Base-by-base conservation (phyloP, 1,140 invertebrate genomes). In the Trichonephila inaurata region DNA sequence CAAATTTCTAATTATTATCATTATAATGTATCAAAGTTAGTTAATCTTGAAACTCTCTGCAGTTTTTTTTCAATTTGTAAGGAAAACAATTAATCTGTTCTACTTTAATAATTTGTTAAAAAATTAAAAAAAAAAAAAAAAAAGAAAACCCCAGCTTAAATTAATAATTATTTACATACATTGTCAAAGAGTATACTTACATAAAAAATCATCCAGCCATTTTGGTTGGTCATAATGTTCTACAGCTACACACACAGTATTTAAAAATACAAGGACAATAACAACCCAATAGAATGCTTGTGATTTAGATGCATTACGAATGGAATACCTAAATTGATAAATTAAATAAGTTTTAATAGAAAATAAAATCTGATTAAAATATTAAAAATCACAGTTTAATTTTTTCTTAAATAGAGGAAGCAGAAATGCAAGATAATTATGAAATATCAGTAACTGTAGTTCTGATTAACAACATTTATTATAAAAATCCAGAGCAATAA, bases 211-310 rank as follows among this genome's bases (percentile, higher is more conserved):
- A 94, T 98, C 98, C 94, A 99, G 97, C 97, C 98, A 99, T 94
- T 97, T 95, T 51, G 99, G 99, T 97, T 99, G 99, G 93, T 97
- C 97, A 96, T 99, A 99, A 96, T 99, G 99, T 96, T 99, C 99
- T 66, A 99, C 98, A 88, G 99, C 99, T 93, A 99, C 99, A 96
- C 99, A 99, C 95, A 98, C 97, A 94, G 99, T 99, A 96, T 99
- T 99, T 96, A 99, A 98, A 96, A 99, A 99, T 95, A 99, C 99
- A 95, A 99, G 97, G 92, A 99, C 97, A 95, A 99, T 99, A 95
- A 99, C 99, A 96, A 98, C 98, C 99, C 99, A 99, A 96, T 99
- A 99, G 96, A 99, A 99, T 97, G 98, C 98, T 96, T 99, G 99
- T 91, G 98, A 98, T 96, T 99, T 99, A 87, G 99, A 98, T 88